These are phyloP conservation scores for Sisor rabdophorus DNA, from an alignment of 2,113 vertebrate species.

Conservation along the genomic window DNA sequence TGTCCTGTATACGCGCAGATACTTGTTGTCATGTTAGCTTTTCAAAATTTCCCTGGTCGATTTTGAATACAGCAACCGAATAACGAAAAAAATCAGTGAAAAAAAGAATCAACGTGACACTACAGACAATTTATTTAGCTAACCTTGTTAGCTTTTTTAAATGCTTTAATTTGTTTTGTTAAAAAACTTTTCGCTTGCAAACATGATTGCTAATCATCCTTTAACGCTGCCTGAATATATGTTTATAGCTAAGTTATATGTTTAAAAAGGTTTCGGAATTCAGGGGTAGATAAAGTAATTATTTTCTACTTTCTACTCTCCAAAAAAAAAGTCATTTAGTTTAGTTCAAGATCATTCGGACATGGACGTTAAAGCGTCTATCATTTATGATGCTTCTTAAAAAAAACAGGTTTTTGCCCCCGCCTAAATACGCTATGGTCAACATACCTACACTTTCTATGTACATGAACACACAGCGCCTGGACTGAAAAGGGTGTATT, in stretches of 20 bases:
- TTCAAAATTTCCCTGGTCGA: background rate
- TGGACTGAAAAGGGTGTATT: conserved; percentile 26
- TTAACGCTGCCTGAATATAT: too few relatives aligned
- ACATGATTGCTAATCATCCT: too few relatives aligned
- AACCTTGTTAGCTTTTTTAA: background rate
- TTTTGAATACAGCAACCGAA: background rate
- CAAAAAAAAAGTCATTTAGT: too few relatives aligned
- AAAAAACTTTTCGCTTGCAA: too few relatives aligned
- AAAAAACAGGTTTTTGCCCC: conserved; percentile 30
- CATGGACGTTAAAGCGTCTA: conserved; percentile 6
- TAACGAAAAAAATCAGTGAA: too few relatives aligned
- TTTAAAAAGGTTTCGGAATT: background rate
- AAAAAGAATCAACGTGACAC: too few relatives aligned
- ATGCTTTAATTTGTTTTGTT: background rate
- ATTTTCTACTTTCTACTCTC: conserved; percentile 1
- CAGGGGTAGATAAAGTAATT: background rate
- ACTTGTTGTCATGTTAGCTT: background rate
- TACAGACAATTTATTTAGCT: background rate
- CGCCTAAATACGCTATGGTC: conserved; percentile 33
- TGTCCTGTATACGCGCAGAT: background rate
- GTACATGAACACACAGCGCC: conserved; percentile 31
- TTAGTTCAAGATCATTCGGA: background rate
- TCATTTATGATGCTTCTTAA: conserved; percentile 20
- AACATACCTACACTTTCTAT: conserved; percentile 30
- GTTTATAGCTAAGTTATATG: too few relatives aligned